phyloP scores from a whole-genome alignment of 2,113 vertebrate species.

The Hepsetus odoe region DNA sequence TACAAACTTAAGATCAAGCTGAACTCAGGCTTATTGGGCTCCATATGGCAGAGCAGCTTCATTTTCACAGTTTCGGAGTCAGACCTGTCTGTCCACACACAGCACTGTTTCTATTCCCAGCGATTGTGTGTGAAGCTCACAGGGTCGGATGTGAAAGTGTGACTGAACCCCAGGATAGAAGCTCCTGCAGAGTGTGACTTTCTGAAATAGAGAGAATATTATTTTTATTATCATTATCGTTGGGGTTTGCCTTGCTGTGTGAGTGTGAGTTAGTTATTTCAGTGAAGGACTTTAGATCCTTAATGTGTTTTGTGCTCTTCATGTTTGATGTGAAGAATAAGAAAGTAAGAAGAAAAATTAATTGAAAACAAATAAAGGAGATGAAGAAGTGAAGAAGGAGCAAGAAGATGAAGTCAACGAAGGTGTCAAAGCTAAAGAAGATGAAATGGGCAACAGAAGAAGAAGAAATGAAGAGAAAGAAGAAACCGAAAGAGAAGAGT shows the following conservation, averaged over 20 bases:
- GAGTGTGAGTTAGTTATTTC: too few relatives aligned
- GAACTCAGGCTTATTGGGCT: background rate
- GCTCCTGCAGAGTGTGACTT: background rate
- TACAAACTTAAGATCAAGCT: background rate
- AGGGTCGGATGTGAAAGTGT: background rate
- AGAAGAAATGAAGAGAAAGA: background rate
- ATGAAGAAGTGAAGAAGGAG: too few relatives aligned
- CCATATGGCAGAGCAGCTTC: slow-evolving; percentile 12
- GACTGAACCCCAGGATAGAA: background rate
- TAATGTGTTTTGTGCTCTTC: too few relatives aligned
- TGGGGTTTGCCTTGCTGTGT: too few relatives aligned
- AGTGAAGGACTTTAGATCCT: too few relatives aligned
- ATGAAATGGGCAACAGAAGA: background rate
- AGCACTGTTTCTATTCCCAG: background rate
- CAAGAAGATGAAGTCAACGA: too few relatives aligned
- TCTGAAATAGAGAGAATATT: too few relatives aligned
- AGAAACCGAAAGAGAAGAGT: too few relatives aligned
- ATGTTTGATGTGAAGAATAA: too few relatives aligned
- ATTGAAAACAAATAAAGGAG: too few relatives aligned
- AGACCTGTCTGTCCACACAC: background rate
- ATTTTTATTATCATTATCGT: too few relatives aligned
- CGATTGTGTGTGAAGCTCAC: background rate
- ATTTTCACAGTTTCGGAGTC: slow-evolving; percentile 25
- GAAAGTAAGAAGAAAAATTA: background rate
- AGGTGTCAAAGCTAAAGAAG: background rate